Conservation (phyloP, 1,140 invertebrate species). For the Acyrthosiphon pisum region DNA sequence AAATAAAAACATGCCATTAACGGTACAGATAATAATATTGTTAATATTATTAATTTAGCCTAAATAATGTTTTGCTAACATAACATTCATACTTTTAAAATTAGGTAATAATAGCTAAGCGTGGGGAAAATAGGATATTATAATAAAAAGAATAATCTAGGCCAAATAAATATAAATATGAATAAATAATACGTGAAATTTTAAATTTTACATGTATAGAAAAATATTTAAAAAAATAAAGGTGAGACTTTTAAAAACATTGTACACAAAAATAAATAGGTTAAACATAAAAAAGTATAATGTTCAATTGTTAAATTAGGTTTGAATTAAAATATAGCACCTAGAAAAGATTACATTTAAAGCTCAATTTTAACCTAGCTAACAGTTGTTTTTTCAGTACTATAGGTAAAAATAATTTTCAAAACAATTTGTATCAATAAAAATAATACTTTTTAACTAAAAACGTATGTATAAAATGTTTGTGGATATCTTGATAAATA, state of each 20-base stretch:
- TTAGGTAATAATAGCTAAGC: conserved; percentile 45
- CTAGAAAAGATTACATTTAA: conserved; percentile 53
- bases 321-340: conserved; percentile 54
- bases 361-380: conserved; percentile 45
- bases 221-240: conserved; percentile 21
- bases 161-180: neutral
- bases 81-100: conserved; percentile 32
- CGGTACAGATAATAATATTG: conserved; percentile 39
- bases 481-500: conserved; percentile 44
- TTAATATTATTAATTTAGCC: conserved; percentile 30
- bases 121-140: conserved; percentile 29
- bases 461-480: conserved; percentile 29
- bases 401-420: conserved; percentile 33
- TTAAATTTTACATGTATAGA: conserved; percentile 24
- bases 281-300: conserved; percentile 7
- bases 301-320: conserved; percentile 5
- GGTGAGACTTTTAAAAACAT: conserved; percentile 1
- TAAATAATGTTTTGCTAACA: conserved; percentile 34
- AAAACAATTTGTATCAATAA: conserved; percentile 39
- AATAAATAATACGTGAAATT: conserved; percentile 31
- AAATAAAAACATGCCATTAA: conserved; percentile 35
- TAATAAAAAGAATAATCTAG: conserved; percentile 34
- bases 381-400: conserved; percentile 16
- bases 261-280: conserved; percentile 13
- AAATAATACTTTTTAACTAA: conserved; percentile 50